A percentile compares a stretch with the other conserved stretches of the same genome.
phyloP scores from a whole-genome alignment of 2,888 invertebrate genomes.

The Tupiocoris notatus region DNA sequence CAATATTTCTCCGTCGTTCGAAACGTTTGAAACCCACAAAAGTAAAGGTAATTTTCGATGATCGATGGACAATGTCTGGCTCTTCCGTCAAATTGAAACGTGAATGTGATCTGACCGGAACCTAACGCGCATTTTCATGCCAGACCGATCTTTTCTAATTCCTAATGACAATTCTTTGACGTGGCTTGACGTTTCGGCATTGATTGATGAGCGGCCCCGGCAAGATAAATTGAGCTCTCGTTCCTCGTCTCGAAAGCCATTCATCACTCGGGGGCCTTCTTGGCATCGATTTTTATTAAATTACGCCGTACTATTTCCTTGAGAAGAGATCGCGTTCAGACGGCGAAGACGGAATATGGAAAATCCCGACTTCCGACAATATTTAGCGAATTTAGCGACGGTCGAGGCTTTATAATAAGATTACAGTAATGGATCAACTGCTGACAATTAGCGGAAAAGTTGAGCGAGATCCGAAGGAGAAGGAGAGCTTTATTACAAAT shows the following conservation, averaged over 20 bases:
- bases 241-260: background rate
- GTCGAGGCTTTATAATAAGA: background rate
- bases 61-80: conserved; percentile 34
- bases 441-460: conserved; percentile 14
- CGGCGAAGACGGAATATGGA: background rate
- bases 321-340: background rate
- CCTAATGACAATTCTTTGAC: conserved; percentile 30
- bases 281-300: conserved; percentile 19
- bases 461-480: background rate
- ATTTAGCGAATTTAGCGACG: background rate
- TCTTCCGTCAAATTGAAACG: conserved; percentile 16
- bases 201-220: conserved; percentile 21
- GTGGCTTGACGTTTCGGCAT: conserved; percentile 13
- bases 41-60: conserved; percentile 8
- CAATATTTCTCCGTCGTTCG: too few relatives aligned
- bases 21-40: too few relatives aligned
- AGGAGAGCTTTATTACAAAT: conserved; percentile 4
- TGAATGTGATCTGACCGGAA: background rate
- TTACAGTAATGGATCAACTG: conserved; percentile 21
- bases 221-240: conserved; percentile 30
- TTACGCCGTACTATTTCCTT: background rate
- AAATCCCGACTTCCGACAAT: background rate
- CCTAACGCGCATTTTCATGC: background rate
- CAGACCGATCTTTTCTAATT: conserved; percentile 7
- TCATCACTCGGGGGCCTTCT: conserved; percentile 17